Conservation (phyloP, 2,888 invertebrate species). For the Caprella mutica region DNA sequence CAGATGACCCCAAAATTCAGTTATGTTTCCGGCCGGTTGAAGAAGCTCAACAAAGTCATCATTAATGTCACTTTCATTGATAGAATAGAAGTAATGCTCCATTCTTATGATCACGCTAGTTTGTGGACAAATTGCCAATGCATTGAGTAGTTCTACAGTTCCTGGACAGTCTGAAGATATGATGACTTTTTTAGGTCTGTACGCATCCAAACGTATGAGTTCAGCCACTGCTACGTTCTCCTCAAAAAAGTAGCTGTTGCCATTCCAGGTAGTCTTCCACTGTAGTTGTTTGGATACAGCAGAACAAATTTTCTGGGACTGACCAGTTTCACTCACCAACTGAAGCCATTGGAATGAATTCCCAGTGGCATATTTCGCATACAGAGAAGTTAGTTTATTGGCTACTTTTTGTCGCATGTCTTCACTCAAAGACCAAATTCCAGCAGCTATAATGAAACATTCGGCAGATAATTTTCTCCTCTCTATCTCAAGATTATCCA, state of each 20-base stretch:
- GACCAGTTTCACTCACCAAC: slow-evolving; percentile 21
- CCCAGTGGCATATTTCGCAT: background rate
- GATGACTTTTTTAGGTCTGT: slow-evolving; percentile 17
- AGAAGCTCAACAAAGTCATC: slow-evolving; percentile 24
- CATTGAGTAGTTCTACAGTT: slow-evolving; percentile 16
- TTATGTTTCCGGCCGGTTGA: slow-evolving; percentile 29
- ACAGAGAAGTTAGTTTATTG: background rate
- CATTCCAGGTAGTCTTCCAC: slow-evolving; percentile 15
- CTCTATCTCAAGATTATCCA: background rate
- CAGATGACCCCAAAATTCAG: slow-evolving; percentile 28
- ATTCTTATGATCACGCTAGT: slow-evolving; percentile 24
- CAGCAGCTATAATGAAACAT: slow-evolving; percentile 2
- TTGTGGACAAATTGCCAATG: slow-evolving; percentile 21
- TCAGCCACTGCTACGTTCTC: slow-evolving; percentile 25
- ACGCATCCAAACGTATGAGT: slow-evolving; percentile 23
- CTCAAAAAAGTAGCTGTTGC: slow-evolving; percentile 11
- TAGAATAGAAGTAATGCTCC: slow-evolving; percentile 25
- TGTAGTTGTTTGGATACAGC: slow-evolving; percentile 14
- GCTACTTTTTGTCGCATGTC: background rate
- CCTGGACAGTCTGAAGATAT: slow-evolving; percentile 12
- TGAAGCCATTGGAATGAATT: slow-evolving; percentile 15
- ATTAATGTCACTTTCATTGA: slow-evolving; percentile 18
- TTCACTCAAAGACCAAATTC: slow-evolving; percentile 6
- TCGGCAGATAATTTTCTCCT: background rate
- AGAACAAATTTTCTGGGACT: slow-evolving; percentile 14